Conservation (phyloP, 2,797 vertebrate species). For the Characodon lateralis region DNA sequence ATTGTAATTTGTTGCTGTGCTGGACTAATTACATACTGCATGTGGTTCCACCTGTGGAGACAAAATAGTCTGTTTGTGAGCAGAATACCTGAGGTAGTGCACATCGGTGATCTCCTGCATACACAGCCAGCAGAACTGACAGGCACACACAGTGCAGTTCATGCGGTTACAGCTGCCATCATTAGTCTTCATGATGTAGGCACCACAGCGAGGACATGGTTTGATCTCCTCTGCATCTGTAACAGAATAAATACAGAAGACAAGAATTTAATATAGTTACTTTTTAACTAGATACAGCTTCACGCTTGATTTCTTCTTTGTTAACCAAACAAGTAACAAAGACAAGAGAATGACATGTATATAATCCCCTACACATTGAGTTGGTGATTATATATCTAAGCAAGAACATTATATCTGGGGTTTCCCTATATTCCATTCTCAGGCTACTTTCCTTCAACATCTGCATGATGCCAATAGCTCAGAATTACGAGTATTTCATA, state of each 20-base stretch:
- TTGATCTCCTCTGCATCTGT: conserved; percentile 88
- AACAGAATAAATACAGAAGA: conserved; percentile 17
- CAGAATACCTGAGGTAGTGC: conserved; percentile 88
- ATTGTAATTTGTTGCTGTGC: no score
- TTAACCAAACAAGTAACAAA: not conserved
- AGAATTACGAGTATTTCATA: not conserved
- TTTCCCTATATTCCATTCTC: not conserved
- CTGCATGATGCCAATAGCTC: not conserved
- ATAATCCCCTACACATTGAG: not conserved
- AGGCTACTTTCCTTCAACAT: not conserved
- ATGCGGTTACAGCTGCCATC: conserved; percentile 92
- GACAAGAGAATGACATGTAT: not conserved
- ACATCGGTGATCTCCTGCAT: conserved; percentile 91
- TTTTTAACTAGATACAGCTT: not conserved
- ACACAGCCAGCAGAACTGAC: conserved; percentile 93
- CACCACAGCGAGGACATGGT: conserved; percentile 88
- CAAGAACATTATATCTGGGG: no score
- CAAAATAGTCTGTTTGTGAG: not conserved
- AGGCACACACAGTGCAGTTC: conserved; percentile 90
- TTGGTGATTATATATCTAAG: not conserved
- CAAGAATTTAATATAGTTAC: not conserved
- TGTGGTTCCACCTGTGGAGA: not conserved
- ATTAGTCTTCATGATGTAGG: conserved; percentile 91
- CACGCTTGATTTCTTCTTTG: not conserved
- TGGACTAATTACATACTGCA: not conserved